Conservation (phyloP, 1,140 invertebrate species). For the Physella acuta region DNA sequence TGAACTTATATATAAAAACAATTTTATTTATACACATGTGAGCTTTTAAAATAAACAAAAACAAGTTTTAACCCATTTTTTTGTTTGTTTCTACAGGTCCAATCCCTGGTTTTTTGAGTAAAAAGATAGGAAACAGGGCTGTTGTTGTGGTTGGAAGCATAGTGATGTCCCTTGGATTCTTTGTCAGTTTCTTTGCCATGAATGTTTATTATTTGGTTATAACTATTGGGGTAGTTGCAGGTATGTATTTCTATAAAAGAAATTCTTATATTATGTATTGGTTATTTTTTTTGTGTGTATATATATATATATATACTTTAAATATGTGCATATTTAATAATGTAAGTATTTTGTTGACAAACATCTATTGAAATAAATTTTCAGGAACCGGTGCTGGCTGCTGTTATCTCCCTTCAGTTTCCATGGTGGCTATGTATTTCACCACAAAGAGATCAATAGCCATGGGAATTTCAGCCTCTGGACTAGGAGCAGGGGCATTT, state of each 20-base stretch:
- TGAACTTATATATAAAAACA: too few species aligned
- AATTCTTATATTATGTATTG: neutral
- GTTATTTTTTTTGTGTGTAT: neutral
- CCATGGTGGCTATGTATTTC: conserved; percentile 26
- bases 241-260: conserved; percentile 1
- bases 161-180: conserved; percentile 1
- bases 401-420: conserved; percentile 5
- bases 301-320: too few species aligned
- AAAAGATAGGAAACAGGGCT: neutral
- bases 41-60: too few species aligned
- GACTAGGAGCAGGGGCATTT: conserved; percentile 25
- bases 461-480: conserved; percentile 23
- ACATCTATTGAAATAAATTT: neutral
- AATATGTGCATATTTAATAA: too few species aligned
- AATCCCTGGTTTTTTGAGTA: neutral
- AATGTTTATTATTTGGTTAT: conserved; percentile 14
- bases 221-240: conserved; percentile 15
- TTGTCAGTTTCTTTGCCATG: conserved; percentile 12
- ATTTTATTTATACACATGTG: too few species aligned
- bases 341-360: neutral
- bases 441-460: conserved; percentile 23
- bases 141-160: conserved; percentile 5
- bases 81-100: conserved; percentile 20
- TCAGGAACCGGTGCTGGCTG: conserved; percentile 14
- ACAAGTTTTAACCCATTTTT: too few species aligned